Base-by-base conservation (phyloP, 2,797 vertebrate genomes). In the Ciconia nigra region DNA sequence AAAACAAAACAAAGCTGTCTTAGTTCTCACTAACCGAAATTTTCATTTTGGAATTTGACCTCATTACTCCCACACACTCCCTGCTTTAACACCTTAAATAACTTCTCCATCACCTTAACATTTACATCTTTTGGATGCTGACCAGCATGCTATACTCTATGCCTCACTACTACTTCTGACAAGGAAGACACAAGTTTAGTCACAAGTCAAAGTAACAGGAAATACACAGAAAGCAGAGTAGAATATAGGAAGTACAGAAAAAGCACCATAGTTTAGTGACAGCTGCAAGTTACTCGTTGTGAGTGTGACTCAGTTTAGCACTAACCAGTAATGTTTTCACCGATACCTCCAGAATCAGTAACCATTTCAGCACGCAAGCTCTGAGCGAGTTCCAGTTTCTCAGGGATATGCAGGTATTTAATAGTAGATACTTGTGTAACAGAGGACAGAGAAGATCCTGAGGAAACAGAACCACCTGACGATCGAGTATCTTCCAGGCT, bases 401-500 rank as follows among this genome's bases (percentile, higher is more conserved):
- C 93, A 37, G 97, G 92, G 62, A 98, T 90, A 28, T 96, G 97
- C 78, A 96, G 90, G 90, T 94, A 86, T 95, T 98, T 98, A 78
- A 97, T 96, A 57, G 96, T 90, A 73, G 97, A 98, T 8, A 67
- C 97, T 72, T 97, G 96, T 52, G 95, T 91, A 76, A 96, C 95
- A 15, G 98, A 98, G 58, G 93, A 95, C 35, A 97, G 81, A 51
- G 98, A 98, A 65, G 98, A 98, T 66, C 96, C 96, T 19, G 98
- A 98, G 70, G 97, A 98, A 67, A 97, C 97, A 7, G 98, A 98
- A 44, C 98, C 97, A 44, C 93, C 97, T 15, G 98, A 98, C 0
- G 92, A 97, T 20, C 82, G 97, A 51, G 98, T 98, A 58, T 98
- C 98, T 97, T 99, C 99, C 57, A 98, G 87, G 63, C 99, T 99